A percentile compares a stretch with the other conserved stretches of the same genome.
These are phyloP conservation scores for Rhabdomys pumilio DNA, from an alignment of 2,797 vertebrate species.

Conservation along the genomic window DNA sequence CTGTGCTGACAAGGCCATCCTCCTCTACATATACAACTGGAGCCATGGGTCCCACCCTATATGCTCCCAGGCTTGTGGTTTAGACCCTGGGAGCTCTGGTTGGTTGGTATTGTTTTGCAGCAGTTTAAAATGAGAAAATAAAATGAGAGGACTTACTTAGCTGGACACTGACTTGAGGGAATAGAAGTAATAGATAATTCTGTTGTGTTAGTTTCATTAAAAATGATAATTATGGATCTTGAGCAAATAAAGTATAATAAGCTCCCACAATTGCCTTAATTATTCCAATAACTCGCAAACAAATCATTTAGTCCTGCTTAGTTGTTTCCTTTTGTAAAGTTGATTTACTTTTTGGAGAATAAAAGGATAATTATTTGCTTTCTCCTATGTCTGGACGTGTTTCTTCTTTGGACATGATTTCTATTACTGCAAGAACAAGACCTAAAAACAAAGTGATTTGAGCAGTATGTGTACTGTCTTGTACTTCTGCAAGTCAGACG, in stretches of 20 bases:
- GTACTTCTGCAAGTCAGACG: background rate
- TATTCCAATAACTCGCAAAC: background rate
- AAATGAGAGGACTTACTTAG: background rate
- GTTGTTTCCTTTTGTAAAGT: conserved; percentile 32
- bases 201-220: background rate
- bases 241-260: background rate
- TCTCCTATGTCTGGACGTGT: background rate
- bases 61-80: too few relatives aligned
- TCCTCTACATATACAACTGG: too few relatives aligned
- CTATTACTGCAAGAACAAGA: conserved; percentile 16
- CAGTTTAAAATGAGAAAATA: conserved; percentile 48
- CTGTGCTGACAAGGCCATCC: too few relatives aligned
- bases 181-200: background rate
- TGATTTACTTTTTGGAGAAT: conserved; percentile 40
- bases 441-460: background rate
- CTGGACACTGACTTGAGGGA: conserved; percentile 10
- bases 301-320: conserved; percentile 7
- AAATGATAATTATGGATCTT: conserved; percentile 25
- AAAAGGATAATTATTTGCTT: conserved; percentile 28
- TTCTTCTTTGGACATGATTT: conserved; percentile 38
- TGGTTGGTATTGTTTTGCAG: background rate
- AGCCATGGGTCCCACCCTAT: too few relatives aligned
- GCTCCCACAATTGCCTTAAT: background rate
- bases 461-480: background rate
- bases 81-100: too few relatives aligned